A percentile compares a stretch with the other conserved stretches of the same genome.
These are phyloP conservation scores for Neodon shergylaensis DNA, from an alignment of 2,113 vertebrate species.

Conservation along the genomic window DNA sequence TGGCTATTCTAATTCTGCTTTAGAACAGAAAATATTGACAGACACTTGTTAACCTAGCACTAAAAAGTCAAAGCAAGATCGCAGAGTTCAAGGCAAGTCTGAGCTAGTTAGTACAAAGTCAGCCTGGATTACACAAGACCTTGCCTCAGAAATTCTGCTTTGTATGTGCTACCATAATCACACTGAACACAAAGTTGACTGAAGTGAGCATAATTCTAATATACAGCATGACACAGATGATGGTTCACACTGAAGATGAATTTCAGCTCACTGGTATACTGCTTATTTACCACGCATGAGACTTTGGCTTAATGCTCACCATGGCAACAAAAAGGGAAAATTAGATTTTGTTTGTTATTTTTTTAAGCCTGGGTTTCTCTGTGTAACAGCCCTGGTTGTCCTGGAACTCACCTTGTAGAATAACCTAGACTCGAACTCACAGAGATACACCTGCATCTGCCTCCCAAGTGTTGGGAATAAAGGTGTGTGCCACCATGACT, in stretches of 20 bases:
- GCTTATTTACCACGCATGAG: not conserved
- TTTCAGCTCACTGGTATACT: not conserved
- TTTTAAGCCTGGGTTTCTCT: not conserved
- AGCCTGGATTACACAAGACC: not conserved
- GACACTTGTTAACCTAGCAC: not conserved
- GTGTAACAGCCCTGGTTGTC: too few species aligned
- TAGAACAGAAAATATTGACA: not conserved
- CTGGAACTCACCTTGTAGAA: too few species aligned
- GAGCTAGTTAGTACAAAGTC: not conserved
- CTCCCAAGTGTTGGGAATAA: too few species aligned
- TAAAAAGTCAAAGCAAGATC: not conserved
- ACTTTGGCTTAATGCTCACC: not conserved
- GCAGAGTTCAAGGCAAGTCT: not conserved
- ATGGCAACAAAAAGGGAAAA: not conserved
- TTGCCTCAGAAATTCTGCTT: not conserved
- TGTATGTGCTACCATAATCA: not conserved
- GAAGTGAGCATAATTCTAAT: not conserved
- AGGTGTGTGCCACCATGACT: too few species aligned
- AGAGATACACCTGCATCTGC: too few species aligned
- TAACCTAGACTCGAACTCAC: too few species aligned
- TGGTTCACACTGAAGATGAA: not conserved
- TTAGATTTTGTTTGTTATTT: not conserved
- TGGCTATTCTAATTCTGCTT: not conserved
- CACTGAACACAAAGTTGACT: constrained; percentile 8
- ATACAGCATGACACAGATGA: not conserved